Conservation (phyloP, 2,888 invertebrate genomes). For the Melinaea menophilus region DNA sequence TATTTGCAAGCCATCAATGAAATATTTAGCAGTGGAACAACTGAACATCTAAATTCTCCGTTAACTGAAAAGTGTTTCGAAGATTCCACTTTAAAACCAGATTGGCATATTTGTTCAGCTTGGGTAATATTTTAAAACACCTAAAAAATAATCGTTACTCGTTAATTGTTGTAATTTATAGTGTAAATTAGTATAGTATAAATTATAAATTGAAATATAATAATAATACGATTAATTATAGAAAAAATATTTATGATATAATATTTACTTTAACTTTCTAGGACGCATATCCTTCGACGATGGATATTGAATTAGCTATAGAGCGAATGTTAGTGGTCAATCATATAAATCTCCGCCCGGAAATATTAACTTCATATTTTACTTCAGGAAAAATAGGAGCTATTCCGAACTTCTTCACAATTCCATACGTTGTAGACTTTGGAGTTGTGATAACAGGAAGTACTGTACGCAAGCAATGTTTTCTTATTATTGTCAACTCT, state of each 20-base stretch:
- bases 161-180: no score
- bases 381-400: constrained; percentile 50
- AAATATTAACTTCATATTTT: constrained; percentile 51
- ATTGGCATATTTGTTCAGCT: constrained; percentile 64
- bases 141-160: no score
- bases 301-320: constrained; percentile 80
- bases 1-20: constrained; percentile 61
- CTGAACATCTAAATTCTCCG: constrained; percentile 58
- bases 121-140: constrained; percentile 42
- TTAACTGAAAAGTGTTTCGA: constrained; percentile 60
- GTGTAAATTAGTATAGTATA: no score
- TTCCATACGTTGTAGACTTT: constrained; percentile 76
- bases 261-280: constrained; percentile 29
- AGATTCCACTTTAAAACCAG: constrained; percentile 52
- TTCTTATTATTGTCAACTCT: no score
- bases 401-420: constrained; percentile 70
- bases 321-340: constrained; percentile 74
- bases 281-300: constrained; percentile 71
- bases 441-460: constrained; percentile 74
- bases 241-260: no score
- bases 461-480: constrained; percentile 43
- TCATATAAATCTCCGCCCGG: constrained; percentile 62
- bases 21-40: constrained; percentile 44
- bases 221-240: no score
- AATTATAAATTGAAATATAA: no score